A percentile compares a stretch with the other conserved stretches of the same genome.
Conservation (phyloP, 2,797 vertebrate species). For the Martes flavigula region DNA sequence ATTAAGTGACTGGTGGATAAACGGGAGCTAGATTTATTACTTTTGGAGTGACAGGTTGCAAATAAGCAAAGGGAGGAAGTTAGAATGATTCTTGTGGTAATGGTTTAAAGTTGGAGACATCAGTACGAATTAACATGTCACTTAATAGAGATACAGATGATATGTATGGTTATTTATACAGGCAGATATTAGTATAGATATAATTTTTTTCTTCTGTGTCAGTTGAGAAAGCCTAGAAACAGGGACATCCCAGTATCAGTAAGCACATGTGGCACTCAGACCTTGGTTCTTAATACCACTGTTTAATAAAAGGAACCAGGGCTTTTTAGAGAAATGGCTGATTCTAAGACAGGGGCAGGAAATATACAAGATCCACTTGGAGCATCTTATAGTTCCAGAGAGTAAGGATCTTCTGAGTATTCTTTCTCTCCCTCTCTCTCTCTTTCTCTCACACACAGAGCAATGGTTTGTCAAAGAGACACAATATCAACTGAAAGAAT, state of each 20-base stretch:
- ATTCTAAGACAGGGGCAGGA: neutral
- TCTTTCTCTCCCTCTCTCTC: neutral
- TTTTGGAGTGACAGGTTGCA: neutral
- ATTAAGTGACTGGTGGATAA: neutral
- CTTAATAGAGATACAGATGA: neutral
- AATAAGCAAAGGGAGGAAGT: neutral
- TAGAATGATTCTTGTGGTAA: neutral
- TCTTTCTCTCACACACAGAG: neutral
- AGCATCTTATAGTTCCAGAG: neutral
- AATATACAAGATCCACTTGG: neutral
- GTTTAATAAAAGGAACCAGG: neutral
- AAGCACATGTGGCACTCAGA: neutral
- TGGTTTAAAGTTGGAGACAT: neutral
- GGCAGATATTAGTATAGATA: neutral
- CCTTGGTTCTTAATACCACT: neutral
- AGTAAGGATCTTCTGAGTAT: neutral
- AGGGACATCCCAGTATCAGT: neutral
- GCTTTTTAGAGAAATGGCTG: neutral
- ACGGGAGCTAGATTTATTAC: neutral
- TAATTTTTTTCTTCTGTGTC: neutral
- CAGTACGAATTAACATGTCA: neutral
- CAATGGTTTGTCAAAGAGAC: neutral
- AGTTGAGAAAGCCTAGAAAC: neutral
- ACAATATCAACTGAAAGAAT: neutral
- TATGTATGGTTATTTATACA: neutral